Evolutionary conservation across 2,888 invertebrate genomes (phyloP).

Genomic region (Euplexia lucipara): DNA sequence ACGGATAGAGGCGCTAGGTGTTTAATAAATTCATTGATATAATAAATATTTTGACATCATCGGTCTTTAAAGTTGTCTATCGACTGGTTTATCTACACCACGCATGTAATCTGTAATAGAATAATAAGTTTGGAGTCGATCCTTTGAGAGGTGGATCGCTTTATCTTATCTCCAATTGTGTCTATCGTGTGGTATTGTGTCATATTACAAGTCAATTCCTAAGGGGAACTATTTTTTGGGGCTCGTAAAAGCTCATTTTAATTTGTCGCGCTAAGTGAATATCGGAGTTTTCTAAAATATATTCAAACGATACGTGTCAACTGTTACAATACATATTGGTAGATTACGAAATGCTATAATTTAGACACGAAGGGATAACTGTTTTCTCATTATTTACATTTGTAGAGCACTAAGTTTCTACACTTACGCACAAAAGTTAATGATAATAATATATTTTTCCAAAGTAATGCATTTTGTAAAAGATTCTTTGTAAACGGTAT

Average conservation of each 20-base stretch:
- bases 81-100: conserved; percentile 63
- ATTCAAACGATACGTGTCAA: conserved; percentile 20
- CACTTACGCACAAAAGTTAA: background rate
- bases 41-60: conserved; percentile 81
- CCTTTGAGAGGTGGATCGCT: conserved; percentile 68
- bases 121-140: conserved; percentile 70
- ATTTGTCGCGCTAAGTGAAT: conserved; percentile 32
- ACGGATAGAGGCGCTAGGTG: conserved; percentile 42
- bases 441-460: background rate
- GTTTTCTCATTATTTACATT: background rate
- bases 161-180: conserved; percentile 81
- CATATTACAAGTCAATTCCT: conserved; percentile 58
- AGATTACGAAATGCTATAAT: background rate
- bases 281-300: conserved; percentile 22
- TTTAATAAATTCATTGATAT: conserved; percentile 72
- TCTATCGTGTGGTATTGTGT: conserved; percentile 64
- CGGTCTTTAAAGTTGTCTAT: conserved; percentile 64
- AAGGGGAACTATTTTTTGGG: conserved; percentile 29
- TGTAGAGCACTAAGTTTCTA: background rate
- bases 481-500: background rate
- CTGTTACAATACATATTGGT: conserved; percentile 4
- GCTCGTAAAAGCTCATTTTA: conserved; percentile 33
- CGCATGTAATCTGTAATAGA: conserved; percentile 68
- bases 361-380: background rate
- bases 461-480: background rate